A percentile compares a stretch with the other conserved stretches of the same genome.
Evolutionary conservation across 2,888 invertebrate genomes (phyloP).

Genomic region (Podotricha telesiphe): DNA sequence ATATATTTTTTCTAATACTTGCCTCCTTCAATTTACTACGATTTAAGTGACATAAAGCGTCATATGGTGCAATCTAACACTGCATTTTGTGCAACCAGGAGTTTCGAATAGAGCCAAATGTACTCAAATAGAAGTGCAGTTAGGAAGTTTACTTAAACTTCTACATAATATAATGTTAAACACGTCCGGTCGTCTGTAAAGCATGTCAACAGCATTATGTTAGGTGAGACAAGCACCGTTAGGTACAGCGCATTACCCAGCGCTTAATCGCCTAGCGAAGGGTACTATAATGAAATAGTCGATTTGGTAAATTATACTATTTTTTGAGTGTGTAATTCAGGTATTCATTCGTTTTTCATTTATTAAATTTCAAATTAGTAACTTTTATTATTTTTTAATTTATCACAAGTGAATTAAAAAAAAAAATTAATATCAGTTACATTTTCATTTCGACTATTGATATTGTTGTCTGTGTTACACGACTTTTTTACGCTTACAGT

Average conservation of each 20-base stretch:
- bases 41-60: too few species aligned
- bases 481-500: background rate
- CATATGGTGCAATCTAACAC: too few species aligned
- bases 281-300: constrained; percentile 33
- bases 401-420: too few species aligned
- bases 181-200: constrained; percentile 34
- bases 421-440: background rate
- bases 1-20: too few species aligned
- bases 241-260: constrained; percentile 36
- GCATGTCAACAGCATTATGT: constrained; percentile 38
- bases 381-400: too few species aligned
- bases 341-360: too few species aligned
- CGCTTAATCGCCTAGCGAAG: constrained; percentile 13
- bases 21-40: too few species aligned
- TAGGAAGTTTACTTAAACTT: constrained; percentile 19
- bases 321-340: too few species aligned
- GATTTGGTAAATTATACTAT: constrained; percentile 1
- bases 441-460: background rate
- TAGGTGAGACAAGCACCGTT: constrained; percentile 28
- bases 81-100: too few species aligned
- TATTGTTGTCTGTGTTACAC: background rate
- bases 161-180: constrained; percentile 27
- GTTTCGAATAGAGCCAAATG: background rate
- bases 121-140: constrained; percentile 21
- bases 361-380: too few species aligned